Evolutionary conservation across 2,888 invertebrate species (phyloP).

Genomic region (Ecliptopera silaceata): DNA sequence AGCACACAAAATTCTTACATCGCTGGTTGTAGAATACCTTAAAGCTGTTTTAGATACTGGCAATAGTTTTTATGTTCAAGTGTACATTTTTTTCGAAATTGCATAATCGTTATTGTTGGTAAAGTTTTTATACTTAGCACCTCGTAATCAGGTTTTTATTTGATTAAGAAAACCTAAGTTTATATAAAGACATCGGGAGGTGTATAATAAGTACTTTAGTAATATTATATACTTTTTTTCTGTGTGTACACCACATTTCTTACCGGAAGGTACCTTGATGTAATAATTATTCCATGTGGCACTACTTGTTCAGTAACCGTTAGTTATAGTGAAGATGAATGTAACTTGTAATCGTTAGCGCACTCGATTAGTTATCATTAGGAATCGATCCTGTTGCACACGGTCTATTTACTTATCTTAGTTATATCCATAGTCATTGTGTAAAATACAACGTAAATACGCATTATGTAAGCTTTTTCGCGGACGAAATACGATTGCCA

Average conservation of each 20-base stretch:
- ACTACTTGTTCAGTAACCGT: slow-evolving; percentile 49
- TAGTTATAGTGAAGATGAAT: slow-evolving; percentile 57
- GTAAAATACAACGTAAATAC: slow-evolving; percentile 17
- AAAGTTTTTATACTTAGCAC: slow-evolving; percentile 75
- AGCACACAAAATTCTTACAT: slow-evolving; percentile 77
- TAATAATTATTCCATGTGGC: slow-evolving; percentile 49
- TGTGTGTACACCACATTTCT: slow-evolving; percentile 53
- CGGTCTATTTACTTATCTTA: slow-evolving; percentile 43
- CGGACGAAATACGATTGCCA: slow-evolving; percentile 28
- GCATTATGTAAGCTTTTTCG: slow-evolving; percentile 21
- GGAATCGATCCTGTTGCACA: slow-evolving; percentile 63
- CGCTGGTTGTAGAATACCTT: slow-evolving; percentile 60
- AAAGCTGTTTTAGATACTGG: slow-evolving; percentile 51
- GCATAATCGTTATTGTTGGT: slow-evolving; percentile 78
- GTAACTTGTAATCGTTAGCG: slow-evolving; percentile 60
- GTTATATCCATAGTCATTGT: slow-evolving; percentile 20
- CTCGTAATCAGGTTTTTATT: slow-evolving; percentile 77
- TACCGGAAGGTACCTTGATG: slow-evolving; percentile 50
- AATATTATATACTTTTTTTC: slow-evolving; percentile 62
- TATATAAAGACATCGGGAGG: slow-evolving; percentile 72
- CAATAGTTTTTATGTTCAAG: slow-evolving; percentile 33
- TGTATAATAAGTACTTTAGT: slow-evolving; percentile 78
- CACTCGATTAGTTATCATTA: slow-evolving; percentile 61
- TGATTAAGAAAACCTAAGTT: slow-evolving; percentile 64
- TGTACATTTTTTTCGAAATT: slow-evolving; percentile 69